Evolutionary conservation across 2,888 invertebrate species (phyloP), one percentile per base, ranked within the genome.

Genomic region (Pogonocherus hispidulus): DNA sequence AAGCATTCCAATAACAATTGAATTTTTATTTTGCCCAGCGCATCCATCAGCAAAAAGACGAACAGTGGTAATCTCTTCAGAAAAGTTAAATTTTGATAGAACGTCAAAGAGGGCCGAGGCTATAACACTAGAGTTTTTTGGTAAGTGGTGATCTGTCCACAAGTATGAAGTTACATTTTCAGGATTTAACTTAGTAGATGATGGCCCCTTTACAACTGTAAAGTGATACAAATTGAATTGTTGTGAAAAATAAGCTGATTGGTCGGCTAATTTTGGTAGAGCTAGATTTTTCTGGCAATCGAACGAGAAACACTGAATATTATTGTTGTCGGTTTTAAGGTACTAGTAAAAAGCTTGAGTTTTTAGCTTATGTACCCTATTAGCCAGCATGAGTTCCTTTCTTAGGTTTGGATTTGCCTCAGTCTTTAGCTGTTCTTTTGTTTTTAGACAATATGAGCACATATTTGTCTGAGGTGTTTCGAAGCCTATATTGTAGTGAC

Each of bases 51-150:
- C n/a, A n/a, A n/a, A n/a, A n/a, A n/a, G n/a, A n/a, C n/a, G n/a
- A n/a, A n/a, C n/a, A n/a, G n/a, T n/a, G n/a, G n/a, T n/a, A n/a
- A n/a, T n/a, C n/a, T n/a, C n/a, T n/a, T n/a, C n/a, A 44, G 44
- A 44, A 44, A 44, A 44, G n/a, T 44, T 44, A 44, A 44, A 32
- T 51, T 51, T 62, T 62, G 51, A 51, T 5, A 62, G 18, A 37
- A 51, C 35, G 27, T 49, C 32, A 51, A 32, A 62, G 19, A 62
- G 19, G 18, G 51, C 49, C 27, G 51, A 59, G 27, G 18, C 59
- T 46, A 59, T 59, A 22, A 59, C 59, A 46, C 59, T 46, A n/a
- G 46, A 37, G 27, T 63, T 63, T 51, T 63, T 52, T 63, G 63
- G 52, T 52, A 63, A 52, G 35, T 63, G 44, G 37, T 54, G 54